Evolutionary conservation across 2,888 invertebrate species (phyloP), one percentile per base, ranked within the genome.

Genomic region (Chesias legatella): DNA sequence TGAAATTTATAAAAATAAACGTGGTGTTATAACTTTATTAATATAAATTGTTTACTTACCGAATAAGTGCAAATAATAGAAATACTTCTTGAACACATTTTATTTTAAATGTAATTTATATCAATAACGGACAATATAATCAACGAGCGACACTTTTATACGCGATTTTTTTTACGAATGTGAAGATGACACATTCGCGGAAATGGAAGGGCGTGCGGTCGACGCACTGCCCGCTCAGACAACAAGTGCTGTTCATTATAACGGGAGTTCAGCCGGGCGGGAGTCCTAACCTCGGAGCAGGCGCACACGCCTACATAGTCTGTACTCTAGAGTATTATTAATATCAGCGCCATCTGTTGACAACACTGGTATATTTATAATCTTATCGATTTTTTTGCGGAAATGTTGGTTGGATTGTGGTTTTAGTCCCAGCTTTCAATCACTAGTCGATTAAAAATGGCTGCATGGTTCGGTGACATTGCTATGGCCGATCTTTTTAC

Each of bases 221-320:
- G 83, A 79, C 84, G 83, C 85, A 86, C 85, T 85, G 83, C 85
- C 85, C 83, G 79, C 69, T 56, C 80, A 83, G 78, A 84, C 79
- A 83, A 82, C 81, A 82, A 83, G 80, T 81, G 79, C 68, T 80
- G 70, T 68, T 75, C 75, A 79, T 79, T 84, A 84, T 86, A 86
- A 88, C 86, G 86, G 86, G 86, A 88, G 74, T 83, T 85, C 71
- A 74, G 81, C 73, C 75, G 67, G 77, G 77, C 13, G 82, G 79
- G 75, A 81, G 77, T 79, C 72, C 72, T 76, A 17, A 17, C 13
- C 13, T 17, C 13, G 5, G 60, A 67, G 67, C 73, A 60, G 67
- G 69, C 69, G 64, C 65, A 56, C 63, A 70, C 71, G 69, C 74
- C 72, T 72, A 68, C 68, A 64, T 73, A 60, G 58, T n/a, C n/a